phyloP scores from a whole-genome alignment of 2,113 vertebrate species.

The Hyperopisus bebe region DNA sequence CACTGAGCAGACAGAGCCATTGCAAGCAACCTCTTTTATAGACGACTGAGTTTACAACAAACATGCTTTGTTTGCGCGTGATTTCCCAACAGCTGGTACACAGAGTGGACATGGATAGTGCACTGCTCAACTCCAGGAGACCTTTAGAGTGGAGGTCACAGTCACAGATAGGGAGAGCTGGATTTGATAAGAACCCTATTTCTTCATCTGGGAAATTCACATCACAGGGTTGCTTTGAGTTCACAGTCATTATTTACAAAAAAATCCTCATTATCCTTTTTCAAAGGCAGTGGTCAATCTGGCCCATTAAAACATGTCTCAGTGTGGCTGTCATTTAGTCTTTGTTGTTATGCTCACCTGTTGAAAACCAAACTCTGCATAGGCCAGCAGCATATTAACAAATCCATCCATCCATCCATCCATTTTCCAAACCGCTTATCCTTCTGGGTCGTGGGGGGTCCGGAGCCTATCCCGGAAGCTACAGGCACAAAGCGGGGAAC shows the following conservation, averaged over 20 bases:
- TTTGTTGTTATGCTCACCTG: not conserved
- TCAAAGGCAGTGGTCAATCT: not conserved
- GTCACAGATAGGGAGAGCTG: not conserved
- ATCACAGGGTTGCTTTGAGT: not conserved
- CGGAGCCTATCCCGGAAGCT: no score
- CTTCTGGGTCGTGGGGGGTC: no score
- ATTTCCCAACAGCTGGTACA: slow-evolving; percentile 45
- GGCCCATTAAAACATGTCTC: not conserved
- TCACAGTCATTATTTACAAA: not conserved
- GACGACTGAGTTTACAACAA: slow-evolving; percentile 19
- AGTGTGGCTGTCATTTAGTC: not conserved
- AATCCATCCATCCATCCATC: no score
- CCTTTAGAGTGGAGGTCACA: not conserved
- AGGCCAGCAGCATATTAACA: not conserved
- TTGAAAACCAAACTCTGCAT: not conserved
- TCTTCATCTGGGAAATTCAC: slow-evolving; percentile 1
- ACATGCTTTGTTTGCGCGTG: slow-evolving; percentile 35
- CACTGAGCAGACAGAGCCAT: slow-evolving; percentile 27
- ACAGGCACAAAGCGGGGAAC: no score
- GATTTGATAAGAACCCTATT: not conserved
- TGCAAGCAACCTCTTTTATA: slow-evolving; percentile 46
- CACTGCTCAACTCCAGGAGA: not conserved
- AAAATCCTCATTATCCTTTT: not conserved
- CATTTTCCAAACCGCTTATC: no score
- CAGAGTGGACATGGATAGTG: not conserved